A percentile compares a stretch with the other conserved stretches of the same genome.
Evolutionary conservation across 2,113 vertebrate species (phyloP).

Genomic region (Neolamprologus longior): DNA sequence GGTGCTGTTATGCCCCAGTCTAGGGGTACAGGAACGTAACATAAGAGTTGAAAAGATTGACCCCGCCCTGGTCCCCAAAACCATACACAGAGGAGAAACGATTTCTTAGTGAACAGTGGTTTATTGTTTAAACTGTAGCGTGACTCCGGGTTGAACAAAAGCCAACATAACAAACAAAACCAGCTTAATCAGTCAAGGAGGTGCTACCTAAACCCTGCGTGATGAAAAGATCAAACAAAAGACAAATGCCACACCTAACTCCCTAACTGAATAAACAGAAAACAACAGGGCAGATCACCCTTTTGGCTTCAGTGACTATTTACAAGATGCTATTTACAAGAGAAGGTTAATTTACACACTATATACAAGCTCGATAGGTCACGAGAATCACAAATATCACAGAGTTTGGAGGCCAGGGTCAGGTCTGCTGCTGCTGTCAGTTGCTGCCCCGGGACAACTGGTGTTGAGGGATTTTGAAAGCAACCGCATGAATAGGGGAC

Average conservation of each 20-base stretch:
- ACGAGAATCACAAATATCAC: not conserved
- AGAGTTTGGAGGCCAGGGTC: not conserved
- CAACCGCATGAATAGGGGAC: accelerated
- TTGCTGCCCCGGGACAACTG: accelerated
- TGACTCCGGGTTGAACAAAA: accelerated
- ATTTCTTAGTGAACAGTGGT: not conserved
- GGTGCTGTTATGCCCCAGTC: not conserved
- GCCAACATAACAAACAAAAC: not conserved
- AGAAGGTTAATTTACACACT: not conserved
- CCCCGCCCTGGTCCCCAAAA: not conserved
- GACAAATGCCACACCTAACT: not conserved
- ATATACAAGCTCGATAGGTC: accelerated
- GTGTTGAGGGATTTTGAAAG: not conserved
- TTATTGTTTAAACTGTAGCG: not conserved
- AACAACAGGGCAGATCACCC: not conserved
- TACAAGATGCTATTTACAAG: not conserved
- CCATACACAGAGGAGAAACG: accelerated
- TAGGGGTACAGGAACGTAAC: not conserved
- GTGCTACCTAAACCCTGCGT: accelerated
- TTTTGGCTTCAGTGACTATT: accelerated
- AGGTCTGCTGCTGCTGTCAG: not conserved
- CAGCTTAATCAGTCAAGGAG: not conserved
- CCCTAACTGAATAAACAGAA: not conserved
- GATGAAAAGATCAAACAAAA: not conserved
- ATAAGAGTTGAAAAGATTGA: too few species aligned